phyloP scores from a whole-genome alignment of 1,140 invertebrate genomes.

The Mactra quadrangularis region DNA sequence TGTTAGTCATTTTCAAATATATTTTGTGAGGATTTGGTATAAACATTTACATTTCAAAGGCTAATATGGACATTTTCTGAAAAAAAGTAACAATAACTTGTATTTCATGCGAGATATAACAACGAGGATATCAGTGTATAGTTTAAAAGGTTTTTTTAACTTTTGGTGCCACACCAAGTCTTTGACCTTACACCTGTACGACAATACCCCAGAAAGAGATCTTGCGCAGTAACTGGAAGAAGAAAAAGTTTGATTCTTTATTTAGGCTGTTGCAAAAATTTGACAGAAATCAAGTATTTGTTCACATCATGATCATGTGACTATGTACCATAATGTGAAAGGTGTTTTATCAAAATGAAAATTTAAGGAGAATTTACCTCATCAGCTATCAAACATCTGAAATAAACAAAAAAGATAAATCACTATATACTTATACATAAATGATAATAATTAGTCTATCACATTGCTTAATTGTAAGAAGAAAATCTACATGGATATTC shows the following conservation, averaged over 20 bases:
- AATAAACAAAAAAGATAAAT: conserved; percentile 66
- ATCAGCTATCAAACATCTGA: conserved; percentile 81
- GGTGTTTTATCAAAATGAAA: too few relatives aligned
- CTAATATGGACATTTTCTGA: too few relatives aligned
- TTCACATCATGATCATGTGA: background rate
- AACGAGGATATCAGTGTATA: background rate
- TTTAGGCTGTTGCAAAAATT: background rate
- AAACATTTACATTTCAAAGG: too few relatives aligned
- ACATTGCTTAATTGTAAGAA: background rate
- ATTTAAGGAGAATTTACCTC: conserved; percentile 67
- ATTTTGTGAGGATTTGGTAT: too few relatives aligned
- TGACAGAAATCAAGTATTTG: too few relatives aligned
- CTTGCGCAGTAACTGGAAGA: too few relatives aligned
- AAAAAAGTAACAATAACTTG: too few relatives aligned
- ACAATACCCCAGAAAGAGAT: too few relatives aligned
- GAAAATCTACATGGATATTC: background rate
- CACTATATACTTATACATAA: too few relatives aligned
- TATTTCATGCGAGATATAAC: too few relatives aligned
- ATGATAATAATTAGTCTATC: background rate
- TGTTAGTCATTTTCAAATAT: too few relatives aligned
- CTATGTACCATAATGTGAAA: background rate
- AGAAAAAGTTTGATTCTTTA: background rate
- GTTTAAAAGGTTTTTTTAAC: background rate
- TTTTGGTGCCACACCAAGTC: background rate
- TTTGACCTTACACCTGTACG: too few relatives aligned